Conservation (phyloP, 2,888 invertebrate genomes). For the Hypomecis punctinalis region DNA sequence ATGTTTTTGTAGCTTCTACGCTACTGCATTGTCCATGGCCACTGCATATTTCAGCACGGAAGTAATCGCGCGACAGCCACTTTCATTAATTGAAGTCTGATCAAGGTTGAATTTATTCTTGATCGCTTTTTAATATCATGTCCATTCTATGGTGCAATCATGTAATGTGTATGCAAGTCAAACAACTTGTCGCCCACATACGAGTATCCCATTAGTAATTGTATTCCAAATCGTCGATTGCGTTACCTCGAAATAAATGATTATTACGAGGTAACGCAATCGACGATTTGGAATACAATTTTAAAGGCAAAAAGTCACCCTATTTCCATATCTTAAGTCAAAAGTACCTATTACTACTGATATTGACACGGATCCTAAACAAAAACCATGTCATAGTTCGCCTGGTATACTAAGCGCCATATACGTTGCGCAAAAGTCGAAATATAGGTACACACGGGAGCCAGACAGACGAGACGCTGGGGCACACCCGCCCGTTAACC, state of each 20-base stretch:
- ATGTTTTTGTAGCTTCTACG: background rate
- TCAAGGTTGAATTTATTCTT: constrained; percentile 1
- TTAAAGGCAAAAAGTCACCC: no score
- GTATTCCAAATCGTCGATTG: background rate
- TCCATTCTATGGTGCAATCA: background rate
- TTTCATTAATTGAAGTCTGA: constrained; percentile 11
- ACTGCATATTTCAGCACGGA: background rate
- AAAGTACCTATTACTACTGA: no score
- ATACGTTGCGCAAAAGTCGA: no score
- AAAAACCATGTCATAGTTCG: no score
- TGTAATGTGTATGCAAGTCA: background rate
- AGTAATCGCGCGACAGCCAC: background rate
- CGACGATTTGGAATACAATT: background rate
- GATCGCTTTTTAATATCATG: constrained; percentile 4
- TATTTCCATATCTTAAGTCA: no score
- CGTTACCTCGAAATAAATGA: background rate
- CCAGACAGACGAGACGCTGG: no score
- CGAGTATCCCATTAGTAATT: background rate
- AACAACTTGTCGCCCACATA: background rate
- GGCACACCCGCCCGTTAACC: no score
- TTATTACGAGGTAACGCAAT: background rate
- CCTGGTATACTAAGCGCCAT: no score
- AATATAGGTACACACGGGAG: no score
- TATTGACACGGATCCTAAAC: no score
- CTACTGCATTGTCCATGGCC: background rate